phyloP scores from a whole-genome alignment of 1,140 invertebrate genomes.

The Drosophila orena region DNA sequence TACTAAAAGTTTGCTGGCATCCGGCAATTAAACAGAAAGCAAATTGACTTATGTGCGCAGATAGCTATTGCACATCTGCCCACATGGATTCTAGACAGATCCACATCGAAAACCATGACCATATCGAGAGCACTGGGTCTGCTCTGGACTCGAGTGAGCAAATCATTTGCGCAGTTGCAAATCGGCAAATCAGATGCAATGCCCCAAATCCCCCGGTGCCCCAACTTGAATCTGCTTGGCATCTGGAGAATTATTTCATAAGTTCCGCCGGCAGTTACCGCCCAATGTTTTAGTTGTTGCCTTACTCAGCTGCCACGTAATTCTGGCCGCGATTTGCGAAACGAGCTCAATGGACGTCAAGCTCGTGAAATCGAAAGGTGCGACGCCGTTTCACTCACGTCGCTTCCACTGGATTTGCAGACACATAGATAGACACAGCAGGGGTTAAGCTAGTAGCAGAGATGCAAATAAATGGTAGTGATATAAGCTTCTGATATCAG shows the following conservation, averaged over 20 bases:
- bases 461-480: too few species aligned
- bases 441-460: slow-evolving; percentile 12
- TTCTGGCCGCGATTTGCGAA: slow-evolving; percentile 74
- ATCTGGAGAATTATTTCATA: slow-evolving; percentile 63
- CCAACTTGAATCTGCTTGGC: slow-evolving; percentile 21
- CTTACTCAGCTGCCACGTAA: slow-evolving; percentile 55
- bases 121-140: slow-evolving; percentile 32
- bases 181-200: slow-evolving; percentile 6
- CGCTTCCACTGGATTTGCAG: slow-evolving; percentile 43
- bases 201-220: background rate
- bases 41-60: slow-evolving; percentile 18
- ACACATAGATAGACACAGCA: background rate
- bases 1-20: background rate
- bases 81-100: slow-evolving; percentile 16
- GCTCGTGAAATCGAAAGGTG: slow-evolving; percentile 47
- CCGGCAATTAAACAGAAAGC: background rate
- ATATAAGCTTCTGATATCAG: too few species aligned
- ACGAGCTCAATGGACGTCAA: slow-evolving; percentile 34
- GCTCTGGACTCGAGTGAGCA: slow-evolving; percentile 20
- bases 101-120: slow-evolving; percentile 23
- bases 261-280: slow-evolving; percentile 64
- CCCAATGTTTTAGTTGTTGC: slow-evolving; percentile 13
- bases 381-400: slow-evolving; percentile 35
- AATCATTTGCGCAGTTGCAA: slow-evolving; percentile 48
- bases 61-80: slow-evolving; percentile 8